Evolutionary conservation across 1,140 invertebrate species (phyloP).

Genomic region (Popillia japonica): DNA sequence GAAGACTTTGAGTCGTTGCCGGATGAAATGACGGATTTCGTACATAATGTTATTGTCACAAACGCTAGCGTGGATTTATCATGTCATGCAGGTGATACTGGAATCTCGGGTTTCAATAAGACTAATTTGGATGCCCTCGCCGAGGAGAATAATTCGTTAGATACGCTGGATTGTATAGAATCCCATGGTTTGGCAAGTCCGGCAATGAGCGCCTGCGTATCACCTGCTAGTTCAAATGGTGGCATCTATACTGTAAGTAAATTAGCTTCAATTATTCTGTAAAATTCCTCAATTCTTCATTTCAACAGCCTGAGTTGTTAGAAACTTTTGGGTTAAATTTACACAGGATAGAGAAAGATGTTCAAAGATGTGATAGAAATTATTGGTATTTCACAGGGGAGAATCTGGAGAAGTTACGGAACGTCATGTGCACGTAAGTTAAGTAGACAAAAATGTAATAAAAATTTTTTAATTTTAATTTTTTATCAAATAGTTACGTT

Average conservation of each 20-base stretch:
- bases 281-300: not conserved
- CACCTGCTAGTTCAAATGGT: constrained; percentile 84
- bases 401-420: constrained; percentile 93
- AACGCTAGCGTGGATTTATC: constrained; percentile 71
- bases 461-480: not conserved
- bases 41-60: constrained; percentile 71
- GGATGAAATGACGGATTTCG: constrained; percentile 52
- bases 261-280: not conserved
- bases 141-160: constrained; percentile 55
- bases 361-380: constrained; percentile 92
- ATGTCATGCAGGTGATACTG: constrained; percentile 53
- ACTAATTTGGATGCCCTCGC: constrained; percentile 58
- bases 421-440: constrained; percentile 94
- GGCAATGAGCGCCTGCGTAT: constrained; percentile 71
- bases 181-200: constrained; percentile 58
- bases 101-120: constrained; percentile 49
- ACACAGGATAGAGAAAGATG: constrained; percentile 96
- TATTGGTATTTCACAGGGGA: constrained; percentile 88
- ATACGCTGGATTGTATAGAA: constrained; percentile 53
- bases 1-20: constrained; percentile 52
- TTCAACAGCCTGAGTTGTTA: constrained; percentile 77
- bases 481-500: constrained; percentile 74
- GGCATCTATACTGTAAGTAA: constrained; percentile 83
- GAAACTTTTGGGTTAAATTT: constrained; percentile 90
- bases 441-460: not conserved